Base-by-base conservation (phyloP, 2,797 vertebrate genomes). In the Lutra lutra region DNA sequence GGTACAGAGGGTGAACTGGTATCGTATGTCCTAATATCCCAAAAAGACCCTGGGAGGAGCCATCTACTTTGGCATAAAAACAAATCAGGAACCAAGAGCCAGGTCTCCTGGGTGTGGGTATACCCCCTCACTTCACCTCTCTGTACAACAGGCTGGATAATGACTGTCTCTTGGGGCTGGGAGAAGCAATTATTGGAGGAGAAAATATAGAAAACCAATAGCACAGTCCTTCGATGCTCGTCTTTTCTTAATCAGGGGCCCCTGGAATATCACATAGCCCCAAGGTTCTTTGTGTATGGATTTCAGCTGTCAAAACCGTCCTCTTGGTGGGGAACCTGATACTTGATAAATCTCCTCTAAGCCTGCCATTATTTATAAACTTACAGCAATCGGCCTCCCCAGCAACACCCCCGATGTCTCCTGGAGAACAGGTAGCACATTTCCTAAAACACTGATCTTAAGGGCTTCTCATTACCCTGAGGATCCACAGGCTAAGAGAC, bases 151-250 rank as follows among this genome's bases (percentile, higher is more conserved):
- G 75, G 29, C 54, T 14, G 79, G 20, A 60, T 14, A 25, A 9
- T 3, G 8, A 11, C 20, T 20, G 32, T 62, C 23, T 48, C 43
- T 38, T 5, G 0, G 23, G 54, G 60, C 54, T 38, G 27, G 0
- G 18, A 48, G 48, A 18, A 1, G 14, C 40, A 18, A 11, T 14
- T 29, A 6, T 6, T 9, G 35, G 70, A 56, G 38, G 12, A 66
- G 60, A 68, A 60, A 48, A 43, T 3, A 1, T 0, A 64, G 14
- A 72, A 4, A 21, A 29, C 10, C 23, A 46, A n/a, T 0, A 14
- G 14, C 17, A 13, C 0, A 3, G 35, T 38, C 86, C 32, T 51
- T 8, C 1, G 2, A 0, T 40, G 48, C 4, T 21, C 20, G 4
- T 2, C 8, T 27, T 43, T 40, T 12, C 38, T 43, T 43, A 27